A percentile compares a stretch with the other conserved stretches of the same genome.
Conservation (phyloP, 2,888 invertebrate species). For the Agonopterix heracliana region DNA sequence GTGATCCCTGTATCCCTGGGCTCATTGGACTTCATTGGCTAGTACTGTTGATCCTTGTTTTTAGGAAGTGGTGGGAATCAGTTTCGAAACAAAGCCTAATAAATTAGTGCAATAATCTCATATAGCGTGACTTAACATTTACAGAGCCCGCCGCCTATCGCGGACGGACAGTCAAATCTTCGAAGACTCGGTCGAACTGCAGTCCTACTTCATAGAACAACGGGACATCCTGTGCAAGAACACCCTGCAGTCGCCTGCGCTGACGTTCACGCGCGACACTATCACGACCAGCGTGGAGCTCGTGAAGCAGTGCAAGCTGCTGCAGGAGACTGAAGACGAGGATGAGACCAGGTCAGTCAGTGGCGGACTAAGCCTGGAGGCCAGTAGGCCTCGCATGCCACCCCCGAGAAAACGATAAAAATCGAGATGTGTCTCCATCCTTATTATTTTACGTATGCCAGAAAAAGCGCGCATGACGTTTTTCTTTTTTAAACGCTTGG, state of each 20-base stretch:
- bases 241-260: slow-evolving; percentile 90
- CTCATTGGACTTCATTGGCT: no score
- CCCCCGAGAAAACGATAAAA: no score
- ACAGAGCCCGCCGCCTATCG: slow-evolving; percentile 87
- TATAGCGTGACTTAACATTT: not conserved
- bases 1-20: no score
- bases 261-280: slow-evolving; percentile 86
- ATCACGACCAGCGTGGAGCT: slow-evolving; percentile 85
- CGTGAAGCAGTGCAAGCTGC: slow-evolving; percentile 83
- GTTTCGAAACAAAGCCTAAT: no score
- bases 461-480: no score
- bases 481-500: no score
- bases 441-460: no score
- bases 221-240: slow-evolving; percentile 84
- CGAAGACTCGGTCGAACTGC: slow-evolving; percentile 96
- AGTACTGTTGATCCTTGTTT: no score
- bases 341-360: slow-evolving; percentile 74
- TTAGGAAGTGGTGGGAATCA: no score
- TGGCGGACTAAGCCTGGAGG: not conserved
- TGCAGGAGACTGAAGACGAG: slow-evolving; percentile 87
- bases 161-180: slow-evolving; percentile 96
- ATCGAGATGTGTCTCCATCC: no score
- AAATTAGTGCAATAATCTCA: no score
- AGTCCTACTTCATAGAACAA: slow-evolving; percentile 90
- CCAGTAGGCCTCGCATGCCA: no score